Percentiles rank a stretch among this genome's conserved stretches.
Conservation (phyloP, 2,113 vertebrate genomes). For the Climacteris rufus region DNA sequence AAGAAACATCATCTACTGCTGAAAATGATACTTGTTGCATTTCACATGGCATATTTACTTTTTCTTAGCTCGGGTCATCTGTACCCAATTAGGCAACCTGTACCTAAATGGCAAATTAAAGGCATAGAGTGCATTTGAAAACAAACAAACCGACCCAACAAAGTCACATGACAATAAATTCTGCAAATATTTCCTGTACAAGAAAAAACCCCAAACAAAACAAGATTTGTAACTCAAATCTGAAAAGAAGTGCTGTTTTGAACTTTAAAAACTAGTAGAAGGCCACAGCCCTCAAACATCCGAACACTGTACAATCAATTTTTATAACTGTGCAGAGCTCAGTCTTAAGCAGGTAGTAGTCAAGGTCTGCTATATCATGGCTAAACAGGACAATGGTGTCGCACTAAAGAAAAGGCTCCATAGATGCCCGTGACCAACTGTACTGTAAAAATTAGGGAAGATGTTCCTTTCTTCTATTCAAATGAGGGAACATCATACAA, state of each 20-base stretch:
- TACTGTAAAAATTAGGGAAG: conserved; percentile 25
- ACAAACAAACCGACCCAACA: neutral
- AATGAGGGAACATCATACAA: neutral
- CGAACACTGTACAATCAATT: conserved; percentile 37
- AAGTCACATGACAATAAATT: conserved; percentile 29
- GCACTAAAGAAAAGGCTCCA: neutral
- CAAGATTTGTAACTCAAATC: neutral
- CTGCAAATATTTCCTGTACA: conserved; percentile 44
- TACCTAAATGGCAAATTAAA: conserved; percentile 51
- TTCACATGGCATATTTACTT: conserved; percentile 1
- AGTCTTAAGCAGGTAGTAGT: conserved; percentile 4
- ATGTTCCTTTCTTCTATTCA: conserved; percentile 42
- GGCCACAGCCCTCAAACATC: neutral
- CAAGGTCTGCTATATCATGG: conserved; percentile 21
- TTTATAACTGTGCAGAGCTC: conserved; percentile 33
- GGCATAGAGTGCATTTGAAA: conserved; percentile 50
- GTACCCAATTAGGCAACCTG: conserved; percentile 17
- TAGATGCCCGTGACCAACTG: neutral
- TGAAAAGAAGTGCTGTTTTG: conserved; percentile 39
- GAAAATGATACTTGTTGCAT: neutral
- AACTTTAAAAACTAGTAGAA: conserved; percentile 15
- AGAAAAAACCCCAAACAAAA: neutral
- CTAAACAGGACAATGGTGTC: neutral
- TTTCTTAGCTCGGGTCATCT: neutral
- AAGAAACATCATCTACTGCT: conserved; percentile 15